Evolutionary conservation across 2,888 invertebrate species (phyloP).

Genomic region (Dorcus parallelipipedus): DNA sequence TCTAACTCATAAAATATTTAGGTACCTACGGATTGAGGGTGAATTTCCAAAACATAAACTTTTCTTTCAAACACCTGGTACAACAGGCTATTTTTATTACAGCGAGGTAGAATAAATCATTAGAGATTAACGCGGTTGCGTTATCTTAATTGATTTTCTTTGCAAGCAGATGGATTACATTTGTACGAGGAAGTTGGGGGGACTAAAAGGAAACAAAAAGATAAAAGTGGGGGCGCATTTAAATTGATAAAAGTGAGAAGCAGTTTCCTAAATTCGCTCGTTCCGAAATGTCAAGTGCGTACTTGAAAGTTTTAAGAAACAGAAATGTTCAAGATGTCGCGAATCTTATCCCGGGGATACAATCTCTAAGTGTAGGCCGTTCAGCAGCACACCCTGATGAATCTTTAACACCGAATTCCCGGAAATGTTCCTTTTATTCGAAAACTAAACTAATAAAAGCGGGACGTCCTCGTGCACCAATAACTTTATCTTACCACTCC

Average conservation of each 20-base stretch:
- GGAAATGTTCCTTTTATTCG: slow-evolving; percentile 5
- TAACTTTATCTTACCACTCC: slow-evolving; percentile 42
- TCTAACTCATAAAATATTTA: too few relatives aligned
- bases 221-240: slow-evolving; percentile 15
- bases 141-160: too few relatives aligned
- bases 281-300: slow-evolving; percentile 17
- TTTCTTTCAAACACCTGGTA: too few relatives aligned
- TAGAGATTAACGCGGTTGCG: too few relatives aligned
- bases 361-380: neutral
- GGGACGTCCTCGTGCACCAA: neutral
- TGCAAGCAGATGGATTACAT: too few relatives aligned
- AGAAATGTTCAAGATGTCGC: neutral
- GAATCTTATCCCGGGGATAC: too few relatives aligned
- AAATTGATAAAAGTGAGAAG: slow-evolving; percentile 15
- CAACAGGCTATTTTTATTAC: too few relatives aligned
- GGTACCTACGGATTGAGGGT: too few relatives aligned
- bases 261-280: slow-evolving; percentile 14
- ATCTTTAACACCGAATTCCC: slow-evolving; percentile 3
- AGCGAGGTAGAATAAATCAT: too few relatives aligned
- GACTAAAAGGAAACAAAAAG: neutral
- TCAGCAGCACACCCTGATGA: neutral
- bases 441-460: slow-evolving; percentile 4
- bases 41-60: too few relatives aligned
- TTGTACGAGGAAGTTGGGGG: too few relatives aligned
- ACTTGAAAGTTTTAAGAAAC: slow-evolving; percentile 17